Conservation (phyloP, 2,888 invertebrate species). For the Choreutis nemorana region DNA sequence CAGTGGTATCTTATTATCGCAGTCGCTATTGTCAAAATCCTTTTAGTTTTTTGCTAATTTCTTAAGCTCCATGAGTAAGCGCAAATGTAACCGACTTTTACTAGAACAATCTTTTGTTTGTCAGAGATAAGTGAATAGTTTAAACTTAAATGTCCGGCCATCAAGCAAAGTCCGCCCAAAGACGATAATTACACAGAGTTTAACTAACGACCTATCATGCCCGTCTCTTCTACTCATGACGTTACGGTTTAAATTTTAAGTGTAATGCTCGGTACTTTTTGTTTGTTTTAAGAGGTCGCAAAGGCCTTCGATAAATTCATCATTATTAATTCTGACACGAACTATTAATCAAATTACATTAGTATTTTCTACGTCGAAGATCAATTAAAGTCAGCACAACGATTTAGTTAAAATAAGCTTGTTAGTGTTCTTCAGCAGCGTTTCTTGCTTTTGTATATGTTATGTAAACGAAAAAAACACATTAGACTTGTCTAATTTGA, state of each 20-base stretch:
- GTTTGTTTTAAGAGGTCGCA: no score
- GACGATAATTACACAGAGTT: slow-evolving; percentile 22
- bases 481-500: background rate
- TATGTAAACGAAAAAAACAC: slow-evolving; percentile 6
- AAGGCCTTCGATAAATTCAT: no score
- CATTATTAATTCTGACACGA: no score
- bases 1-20: slow-evolving; percentile 37
- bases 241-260: no score
- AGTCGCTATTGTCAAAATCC: slow-evolving; percentile 44
- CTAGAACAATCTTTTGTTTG: slow-evolving; percentile 42
- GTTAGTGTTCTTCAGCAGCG: no score
- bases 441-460: slow-evolving; percentile 3
- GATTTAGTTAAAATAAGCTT: no score
- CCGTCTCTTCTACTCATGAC: no score
- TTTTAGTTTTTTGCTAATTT: slow-evolving; percentile 20
- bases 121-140: slow-evolving; percentile 54
- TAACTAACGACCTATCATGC: slow-evolving; percentile 36
- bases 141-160: slow-evolving; percentile 39
- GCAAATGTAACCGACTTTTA: slow-evolving; percentile 38
- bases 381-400: no score
- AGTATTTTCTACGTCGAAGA: no score
- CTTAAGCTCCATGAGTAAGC: slow-evolving; percentile 37
- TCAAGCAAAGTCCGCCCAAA: slow-evolving; percentile 30
- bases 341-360: no score
- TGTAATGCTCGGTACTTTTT: no score